phyloP scores from a whole-genome alignment of 2,888 invertebrate genomes.

The Anarsia innoxiella region DNA sequence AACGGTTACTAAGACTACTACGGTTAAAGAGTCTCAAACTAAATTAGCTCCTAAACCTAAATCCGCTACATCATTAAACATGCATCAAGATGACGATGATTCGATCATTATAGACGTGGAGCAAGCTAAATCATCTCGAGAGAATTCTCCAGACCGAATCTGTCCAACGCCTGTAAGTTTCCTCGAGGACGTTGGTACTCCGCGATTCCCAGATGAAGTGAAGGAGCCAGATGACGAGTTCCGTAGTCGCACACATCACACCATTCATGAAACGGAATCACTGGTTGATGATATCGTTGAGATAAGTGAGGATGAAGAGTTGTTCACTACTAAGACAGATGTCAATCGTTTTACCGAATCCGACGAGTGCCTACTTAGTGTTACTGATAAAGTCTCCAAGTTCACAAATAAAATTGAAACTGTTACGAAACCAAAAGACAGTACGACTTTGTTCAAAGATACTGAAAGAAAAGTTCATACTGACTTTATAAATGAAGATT shows the following conservation, averaged over 20 bases:
- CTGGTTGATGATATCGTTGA: slow-evolving; percentile 74
- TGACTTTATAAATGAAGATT: slow-evolving; percentile 64
- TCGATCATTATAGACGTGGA: slow-evolving; percentile 81
- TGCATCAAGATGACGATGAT: slow-evolving; percentile 67
- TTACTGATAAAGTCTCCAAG: slow-evolving; percentile 74
- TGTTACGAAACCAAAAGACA: slow-evolving; percentile 40
- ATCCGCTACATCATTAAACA: slow-evolving; percentile 69
- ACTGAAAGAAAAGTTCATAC: slow-evolving; percentile 59
- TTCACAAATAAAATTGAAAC: slow-evolving; percentile 60
- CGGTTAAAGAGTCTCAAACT: slow-evolving; percentile 39
- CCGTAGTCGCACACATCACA: slow-evolving; percentile 47
- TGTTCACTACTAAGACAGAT: slow-evolving; percentile 51
- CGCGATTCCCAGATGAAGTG: slow-evolving; percentile 83
- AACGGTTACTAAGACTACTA: slow-evolving; percentile 32
- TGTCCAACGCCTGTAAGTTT: slow-evolving; percentile 79
- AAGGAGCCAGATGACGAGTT: slow-evolving; percentile 83
- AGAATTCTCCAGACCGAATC: slow-evolving; percentile 83
- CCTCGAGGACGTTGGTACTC: slow-evolving; percentile 74
- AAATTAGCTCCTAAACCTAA: slow-evolving; percentile 59
- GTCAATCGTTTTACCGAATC: slow-evolving; percentile 48
- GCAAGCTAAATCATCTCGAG: slow-evolving; percentile 83
- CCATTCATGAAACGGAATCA: slow-evolving; percentile 76
- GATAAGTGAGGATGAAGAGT: slow-evolving; percentile 69
- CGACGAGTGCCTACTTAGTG: slow-evolving; percentile 71
- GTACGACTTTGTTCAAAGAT: slow-evolving; percentile 40